Base-by-base conservation (phyloP, 2,797 vertebrate genomes). In the Gouania willdenowi region DNA sequence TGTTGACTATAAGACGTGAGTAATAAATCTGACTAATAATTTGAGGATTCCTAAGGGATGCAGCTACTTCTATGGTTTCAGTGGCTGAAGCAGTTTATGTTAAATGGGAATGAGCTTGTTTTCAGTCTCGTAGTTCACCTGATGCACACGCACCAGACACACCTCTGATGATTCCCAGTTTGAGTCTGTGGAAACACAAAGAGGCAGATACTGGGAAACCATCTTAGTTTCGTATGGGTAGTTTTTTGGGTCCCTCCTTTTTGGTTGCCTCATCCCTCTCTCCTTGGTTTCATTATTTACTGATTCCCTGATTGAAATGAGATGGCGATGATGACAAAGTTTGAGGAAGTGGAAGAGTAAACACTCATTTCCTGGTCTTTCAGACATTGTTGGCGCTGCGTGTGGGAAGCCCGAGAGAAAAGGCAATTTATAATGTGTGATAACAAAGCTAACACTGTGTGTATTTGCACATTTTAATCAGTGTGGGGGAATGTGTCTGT, bases 271-370 rank as follows among this genome's bases (percentile, higher is more conserved):
- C 56, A 43, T 67, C 51, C 11, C n/a, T 27, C 17, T 20, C 51
- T 11, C n/a, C 27, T 17, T 20, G 17, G 18, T 26, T 35, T 51
- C 37, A 2, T 44, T 26, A 44, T 58, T 51, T 28, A 16, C 10
- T 25, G 30, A 24, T 50, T 28, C 50, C 64, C 16, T 34, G 12
- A 26, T n/a, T 41, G 28, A 48, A 35, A 32, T 26, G 41, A 49
- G 37, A 63, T 29, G 53, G 48, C 19, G 46, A 32, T 8, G 28
- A 50, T 66, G 67, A 66, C 44, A 60, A 45, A 53, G 48, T 58
- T 49, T 50, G 42, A 59, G 55, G 45, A 63, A 64, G 47, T 55
- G 32, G 34, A 65, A 63, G 60, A 55, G 59, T 64, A 67, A 71
- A 70, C 38, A 45, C 14, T 28, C 39, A 54, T 65, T 60, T 67